These are phyloP conservation scores for Petromus typicus DNA, from an alignment of 2,113 vertebrate genomes.

Conservation along the genomic window DNA sequence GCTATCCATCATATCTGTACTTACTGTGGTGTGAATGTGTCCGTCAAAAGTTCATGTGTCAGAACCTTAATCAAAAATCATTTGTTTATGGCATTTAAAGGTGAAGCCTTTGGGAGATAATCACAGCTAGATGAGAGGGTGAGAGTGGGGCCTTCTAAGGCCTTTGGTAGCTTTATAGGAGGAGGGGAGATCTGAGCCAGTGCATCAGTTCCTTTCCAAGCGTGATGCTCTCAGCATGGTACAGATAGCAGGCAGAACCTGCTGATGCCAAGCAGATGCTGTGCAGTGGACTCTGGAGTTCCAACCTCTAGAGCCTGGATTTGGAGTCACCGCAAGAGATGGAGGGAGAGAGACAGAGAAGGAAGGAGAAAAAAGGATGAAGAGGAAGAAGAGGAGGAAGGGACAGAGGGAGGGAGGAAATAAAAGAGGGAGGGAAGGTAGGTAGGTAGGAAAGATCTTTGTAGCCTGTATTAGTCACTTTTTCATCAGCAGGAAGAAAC, in stretches of 20 bases:
- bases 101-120: background rate
- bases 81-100: background rate
- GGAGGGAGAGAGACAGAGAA: background rate
- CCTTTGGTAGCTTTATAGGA: background rate
- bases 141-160: background rate
- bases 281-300: background rate
- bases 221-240: background rate
- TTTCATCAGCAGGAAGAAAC: background rate
- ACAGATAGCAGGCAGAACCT: background rate
- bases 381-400: background rate
- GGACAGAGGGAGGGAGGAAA: background rate
- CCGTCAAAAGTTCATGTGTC: background rate
- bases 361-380: background rate
- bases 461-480: background rate
- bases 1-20: background rate
- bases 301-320: background rate
- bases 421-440: background rate
- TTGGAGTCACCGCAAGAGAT: background rate
- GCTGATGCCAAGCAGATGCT: background rate
- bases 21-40: background rate
- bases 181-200: background rate
- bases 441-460: background rate
- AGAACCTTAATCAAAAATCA: background rate
- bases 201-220: background rate
- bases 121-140: background rate